Evolutionary conservation across 2,113 vertebrate species (phyloP).

Genomic region (Trachemys scripta): DNA sequence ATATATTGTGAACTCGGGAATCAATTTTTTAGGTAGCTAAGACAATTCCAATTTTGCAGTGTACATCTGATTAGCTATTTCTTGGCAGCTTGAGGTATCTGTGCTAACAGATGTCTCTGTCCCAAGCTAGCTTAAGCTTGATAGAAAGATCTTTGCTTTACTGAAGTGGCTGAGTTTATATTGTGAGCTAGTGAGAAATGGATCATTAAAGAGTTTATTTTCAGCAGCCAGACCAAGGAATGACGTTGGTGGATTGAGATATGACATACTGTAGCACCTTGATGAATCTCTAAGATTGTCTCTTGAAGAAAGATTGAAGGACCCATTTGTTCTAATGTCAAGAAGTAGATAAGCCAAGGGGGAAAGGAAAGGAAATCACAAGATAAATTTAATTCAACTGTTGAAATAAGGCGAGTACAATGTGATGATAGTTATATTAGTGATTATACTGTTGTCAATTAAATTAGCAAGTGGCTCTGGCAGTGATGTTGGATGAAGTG

Average conservation of each 20-base stretch:
- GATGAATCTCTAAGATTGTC: constrained; percentile 33
- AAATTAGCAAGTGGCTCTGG: constrained; percentile 48
- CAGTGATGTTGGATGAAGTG: constrained; percentile 26
- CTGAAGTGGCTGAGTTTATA: constrained; percentile 16
- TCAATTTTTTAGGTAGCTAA: not conserved
- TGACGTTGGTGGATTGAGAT: not conserved
- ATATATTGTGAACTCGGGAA: not conserved
- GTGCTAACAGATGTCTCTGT: not conserved
- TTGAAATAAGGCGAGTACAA: constrained; percentile 33
- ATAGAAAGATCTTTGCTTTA: constrained; percentile 7
- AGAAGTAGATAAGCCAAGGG: constrained; percentile 46
- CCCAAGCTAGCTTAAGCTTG: not conserved
- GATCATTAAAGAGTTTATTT: constrained; percentile 58
- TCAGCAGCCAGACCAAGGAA: constrained; percentile 49
- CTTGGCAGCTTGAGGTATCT: not conserved
- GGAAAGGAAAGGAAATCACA: not conserved
- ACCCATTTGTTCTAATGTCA: constrained; percentile 11
- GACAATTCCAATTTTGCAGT: not conserved
- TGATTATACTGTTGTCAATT: constrained; percentile 58
- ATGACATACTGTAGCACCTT: constrained; percentile 58
- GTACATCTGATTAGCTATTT: not conserved
- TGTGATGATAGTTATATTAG: constrained; percentile 29
- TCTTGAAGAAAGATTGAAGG: constrained; percentile 52
- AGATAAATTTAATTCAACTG: constrained; percentile 36
- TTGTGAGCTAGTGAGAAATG: not conserved